Evolutionary conservation across 1,140 invertebrate genomes (phyloP).

Genomic region (Drosophila seguyi): DNA sequence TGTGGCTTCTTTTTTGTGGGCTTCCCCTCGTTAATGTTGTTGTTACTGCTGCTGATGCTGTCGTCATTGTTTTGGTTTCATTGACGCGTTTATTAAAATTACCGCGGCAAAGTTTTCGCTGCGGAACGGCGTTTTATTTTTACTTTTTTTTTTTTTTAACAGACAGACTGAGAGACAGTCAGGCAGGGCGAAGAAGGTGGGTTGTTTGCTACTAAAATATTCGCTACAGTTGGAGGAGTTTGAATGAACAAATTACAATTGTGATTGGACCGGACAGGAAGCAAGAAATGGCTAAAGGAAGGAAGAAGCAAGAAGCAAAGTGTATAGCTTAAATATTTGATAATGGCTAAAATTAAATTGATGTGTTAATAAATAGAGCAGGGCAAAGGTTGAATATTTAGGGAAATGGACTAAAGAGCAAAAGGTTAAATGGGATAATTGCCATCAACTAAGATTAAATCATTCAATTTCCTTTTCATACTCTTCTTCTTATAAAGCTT

Average conservation of each 20-base stretch:
- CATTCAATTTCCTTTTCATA: background rate
- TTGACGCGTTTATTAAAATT: constrained; percentile 83
- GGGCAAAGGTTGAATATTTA: background rate
- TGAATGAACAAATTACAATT: constrained; percentile 34
- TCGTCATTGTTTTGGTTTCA: constrained; percentile 81
- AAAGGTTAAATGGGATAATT: background rate
- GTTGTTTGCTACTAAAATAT: constrained; percentile 39
- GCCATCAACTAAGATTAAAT: no score
- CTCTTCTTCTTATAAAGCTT: no score
- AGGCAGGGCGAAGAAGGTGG: constrained; percentile 6
- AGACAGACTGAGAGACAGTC: constrained; percentile 13
- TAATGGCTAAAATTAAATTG: constrained; percentile 2
- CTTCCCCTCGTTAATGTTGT: constrained; percentile 42
- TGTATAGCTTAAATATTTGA: constrained; percentile 28
- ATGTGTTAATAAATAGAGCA: background rate
- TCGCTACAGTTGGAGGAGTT: constrained; percentile 8
- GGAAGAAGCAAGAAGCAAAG: background rate
- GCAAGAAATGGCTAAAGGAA: constrained; percentile 10
- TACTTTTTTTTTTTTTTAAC: constrained; percentile 59
- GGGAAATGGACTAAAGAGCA: background rate
- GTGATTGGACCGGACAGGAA: constrained; percentile 24
- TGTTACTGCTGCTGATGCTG: constrained; percentile 55
- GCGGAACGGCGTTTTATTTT: constrained; percentile 63
- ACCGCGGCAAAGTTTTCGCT: constrained; percentile 68
- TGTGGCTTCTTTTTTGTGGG: constrained; percentile 78